Evolutionary conservation across 2,888 invertebrate genomes (phyloP), one percentile per base, ranked within the genome.

Genomic region (Hypomecis atomaria): DNA sequence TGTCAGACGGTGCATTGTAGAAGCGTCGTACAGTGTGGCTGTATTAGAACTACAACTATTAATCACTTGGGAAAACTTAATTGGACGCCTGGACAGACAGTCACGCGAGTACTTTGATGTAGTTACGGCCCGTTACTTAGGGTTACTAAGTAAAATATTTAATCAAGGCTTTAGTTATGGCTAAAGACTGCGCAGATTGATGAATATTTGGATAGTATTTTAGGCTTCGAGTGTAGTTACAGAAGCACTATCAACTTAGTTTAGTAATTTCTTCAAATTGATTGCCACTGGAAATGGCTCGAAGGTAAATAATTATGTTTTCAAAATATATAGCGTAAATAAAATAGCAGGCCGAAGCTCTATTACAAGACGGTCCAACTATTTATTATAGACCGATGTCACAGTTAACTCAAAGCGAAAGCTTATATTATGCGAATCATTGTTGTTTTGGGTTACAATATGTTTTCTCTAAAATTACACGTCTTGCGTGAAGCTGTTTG

Each of bases 31-130:
- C 57, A 50, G 40, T 52, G 52, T n/a, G 9, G 13, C 34, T 44
- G 38, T 45, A 56, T 56, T 45, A 56, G 47, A 47, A 47, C 71
- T 45, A 56, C 38, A 47, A 47, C 71, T 83, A 88, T 89, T 89
- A 87, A 88, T 89, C 89, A 89, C 83, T 40, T 69, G 75, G 75
- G 83, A 85, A 83, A 85, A 85, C 88, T 86, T 89, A 89, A 89
- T 89, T 89, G 87, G 87, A 88, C 83, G 69, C 72, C 75, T 71
- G 73, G 83, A 83, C 81, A 83, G 82, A 82, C 81, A 81, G 82
- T 76, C 83, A 81, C 81, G 84, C 84, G 75, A 82, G 71, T 70
- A 72, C 74, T 73, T 69, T 67, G 69, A 66, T 72, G 69, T 71
- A 74, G 70, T 74, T 71, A 74, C 67, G 62, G 38, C 43, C 36